Evolutionary conservation across 2,113 vertebrate species (phyloP), one percentile per base, ranked within the genome.

Genomic region (Corapipo altera): DNA sequence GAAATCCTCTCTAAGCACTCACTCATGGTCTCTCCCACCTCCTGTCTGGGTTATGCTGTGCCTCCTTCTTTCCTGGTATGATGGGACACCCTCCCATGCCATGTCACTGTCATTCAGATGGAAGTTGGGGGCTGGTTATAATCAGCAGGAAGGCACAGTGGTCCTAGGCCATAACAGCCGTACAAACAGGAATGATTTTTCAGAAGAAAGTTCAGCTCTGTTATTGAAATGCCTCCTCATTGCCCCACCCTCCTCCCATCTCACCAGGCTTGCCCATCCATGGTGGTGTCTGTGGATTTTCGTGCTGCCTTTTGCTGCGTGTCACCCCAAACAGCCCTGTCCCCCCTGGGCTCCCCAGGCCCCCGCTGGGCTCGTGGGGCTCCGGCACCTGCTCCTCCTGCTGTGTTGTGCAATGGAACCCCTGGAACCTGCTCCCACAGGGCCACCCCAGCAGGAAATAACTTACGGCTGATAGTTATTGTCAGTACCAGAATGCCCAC

Each of bases 331-430:
- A 6, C 26, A 67, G 37, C 37, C 67, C 44, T 41, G 59, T 70
- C 66, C 37, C 52, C 1, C 0, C n/a, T 12, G 58, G 18, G 27
- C 43, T 74, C 32, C 39, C 30, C 54, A 11, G 30, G 28, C 20
- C 28, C 26, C 19, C 9, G 24, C 28, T 17, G 19, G 55, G 37
- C 26, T 22, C 1, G 0, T 15, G n/a, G 49, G 44, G 43, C 66
- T 84, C 19, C 0, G 6, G 57, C 4, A 1, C 35, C 26, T 1
- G 2, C 23, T 59, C 6, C 21, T 27, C 44, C n/a, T 37, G 43
- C 39, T 0, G 0, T 1, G 11, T 3, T 12, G 44, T 32, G 27
- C 5, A 3, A 46, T 26, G 35, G 70, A 75, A 24, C n/a, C 49
- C 32, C n/a, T 35, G 15, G 7, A 44, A 44, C 44, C 44, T 27